These are phyloP conservation scores for Sitta carolinensis DNA, from an alignment of 2,797 vertebrate species.

Conservation along the genomic window DNA sequence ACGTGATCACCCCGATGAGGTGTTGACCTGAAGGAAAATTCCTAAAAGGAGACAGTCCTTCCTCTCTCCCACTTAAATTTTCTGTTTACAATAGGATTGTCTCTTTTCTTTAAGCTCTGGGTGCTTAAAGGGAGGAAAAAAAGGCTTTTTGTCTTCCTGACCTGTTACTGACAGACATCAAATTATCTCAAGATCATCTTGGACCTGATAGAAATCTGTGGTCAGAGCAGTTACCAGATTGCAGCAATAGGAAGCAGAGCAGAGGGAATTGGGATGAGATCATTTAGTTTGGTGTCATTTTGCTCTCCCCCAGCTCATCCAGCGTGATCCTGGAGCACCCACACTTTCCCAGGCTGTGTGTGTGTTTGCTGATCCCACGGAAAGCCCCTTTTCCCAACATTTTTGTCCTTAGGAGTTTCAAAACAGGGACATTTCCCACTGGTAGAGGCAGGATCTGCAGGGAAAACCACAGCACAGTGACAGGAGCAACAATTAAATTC, in stretches of 20 bases:
- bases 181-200: background rate
- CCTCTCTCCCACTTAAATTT: background rate
- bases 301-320: background rate
- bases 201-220: background rate
- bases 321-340: background rate
- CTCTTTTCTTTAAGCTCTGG: background rate
- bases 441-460: background rate
- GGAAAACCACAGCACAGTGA: background rate
- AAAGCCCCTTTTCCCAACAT: background rate
- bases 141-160: background rate
- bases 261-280: background rate
- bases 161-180: background rate
- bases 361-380: background rate
- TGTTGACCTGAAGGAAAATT: background rate
- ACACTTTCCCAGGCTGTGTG: background rate
- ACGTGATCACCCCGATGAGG: conserved; percentile 10
- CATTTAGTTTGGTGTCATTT: background rate
- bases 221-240: background rate
- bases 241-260: background rate
- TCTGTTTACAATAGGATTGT: background rate
- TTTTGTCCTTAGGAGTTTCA: background rate
- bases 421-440: background rate
- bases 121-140: background rate
- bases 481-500: background rate
- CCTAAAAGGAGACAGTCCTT: background rate